Percentiles rank a stretch among this genome's conserved stretches.
Evolutionary conservation across 2,888 invertebrate species (phyloP).

Genomic region (Pseudanteris insignis): DNA sequence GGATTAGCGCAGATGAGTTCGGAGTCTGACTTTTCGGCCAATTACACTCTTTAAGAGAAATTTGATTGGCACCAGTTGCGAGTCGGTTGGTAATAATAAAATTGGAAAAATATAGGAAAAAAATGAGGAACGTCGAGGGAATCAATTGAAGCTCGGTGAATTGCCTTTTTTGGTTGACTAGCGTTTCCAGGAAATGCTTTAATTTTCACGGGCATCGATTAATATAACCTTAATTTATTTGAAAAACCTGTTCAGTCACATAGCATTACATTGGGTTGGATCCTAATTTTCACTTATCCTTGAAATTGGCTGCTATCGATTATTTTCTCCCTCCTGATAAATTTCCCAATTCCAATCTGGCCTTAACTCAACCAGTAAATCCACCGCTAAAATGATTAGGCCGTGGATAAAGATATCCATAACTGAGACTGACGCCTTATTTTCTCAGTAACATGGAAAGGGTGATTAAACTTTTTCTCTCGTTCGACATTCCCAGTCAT

Average conservation of each 20-base stretch:
- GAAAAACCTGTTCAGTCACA: slow-evolving; percentile 15
- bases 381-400: slow-evolving; percentile 19
- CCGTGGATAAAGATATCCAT: slow-evolving; percentile 19
- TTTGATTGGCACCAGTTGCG: slow-evolving; percentile 17
- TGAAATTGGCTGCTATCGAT: slow-evolving; percentile 38
- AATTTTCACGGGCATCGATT: slow-evolving; percentile 6
- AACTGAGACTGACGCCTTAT: slow-evolving; percentile 43
- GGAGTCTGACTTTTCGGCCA: slow-evolving; percentile 32
- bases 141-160: too few species aligned
- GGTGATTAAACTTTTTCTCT: slow-evolving; percentile 50
- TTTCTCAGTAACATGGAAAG: slow-evolving; percentile 40
- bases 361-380: slow-evolving; percentile 19
- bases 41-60: slow-evolving; percentile 29
- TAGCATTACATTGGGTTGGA: slow-evolving; percentile 21
- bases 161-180: too few species aligned
- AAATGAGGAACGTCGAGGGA: too few species aligned
- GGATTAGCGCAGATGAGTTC: slow-evolving; percentile 33
- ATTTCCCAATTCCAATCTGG: slow-evolving; percentile 19
- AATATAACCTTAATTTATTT: slow-evolving; percentile 15
- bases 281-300: slow-evolving; percentile 39
- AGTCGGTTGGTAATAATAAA: background rate
- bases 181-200: slow-evolving; percentile 1
- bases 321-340: slow-evolving; percentile 31
- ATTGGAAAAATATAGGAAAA: too few species aligned
- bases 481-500: slow-evolving; percentile 44